phyloP scores from a whole-genome alignment of 1,140 invertebrate genomes.

The Rhagoletis zephyria region DNA sequence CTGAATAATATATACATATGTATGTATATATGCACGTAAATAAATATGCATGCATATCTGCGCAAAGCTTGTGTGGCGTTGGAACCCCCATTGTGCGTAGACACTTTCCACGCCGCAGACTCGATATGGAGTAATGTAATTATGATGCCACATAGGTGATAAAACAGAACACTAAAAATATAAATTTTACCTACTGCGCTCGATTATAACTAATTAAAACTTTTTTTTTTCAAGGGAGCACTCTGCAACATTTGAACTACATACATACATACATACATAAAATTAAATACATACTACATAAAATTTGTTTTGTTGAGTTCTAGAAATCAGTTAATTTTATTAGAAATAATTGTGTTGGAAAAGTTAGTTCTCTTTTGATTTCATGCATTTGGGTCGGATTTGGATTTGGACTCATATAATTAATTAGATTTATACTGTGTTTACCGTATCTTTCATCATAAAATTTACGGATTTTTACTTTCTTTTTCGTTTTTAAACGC shows the following conservation, averaged over 20 bases:
- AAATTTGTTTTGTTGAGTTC: neutral
- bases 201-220: conserved; percentile 52
- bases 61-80: neutral
- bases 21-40: too few relatives aligned
- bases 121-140: neutral
- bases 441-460: conserved; percentile 1
- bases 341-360: neutral
- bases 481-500: neutral
- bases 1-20: too few relatives aligned
- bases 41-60: too few relatives aligned
- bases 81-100: conserved; percentile 20
- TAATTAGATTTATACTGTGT: conserved; percentile 24
- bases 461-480: neutral
- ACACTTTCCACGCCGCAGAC: conserved; percentile 24
- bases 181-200: conserved; percentile 3
- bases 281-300: too few relatives aligned
- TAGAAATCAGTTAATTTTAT: conserved; percentile 20
- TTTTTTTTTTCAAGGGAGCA: neutral
- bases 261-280: neutral
- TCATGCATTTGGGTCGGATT: neutral
- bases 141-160: conserved; percentile 40
- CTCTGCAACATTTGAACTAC: neutral
- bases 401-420: neutral
- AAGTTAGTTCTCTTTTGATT: neutral
- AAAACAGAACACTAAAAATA: neutral